Evolutionary conservation across 1,140 invertebrate species (phyloP), one percentile per base, ranked within the genome.

Genomic region (Sycobia sp.): DNA sequence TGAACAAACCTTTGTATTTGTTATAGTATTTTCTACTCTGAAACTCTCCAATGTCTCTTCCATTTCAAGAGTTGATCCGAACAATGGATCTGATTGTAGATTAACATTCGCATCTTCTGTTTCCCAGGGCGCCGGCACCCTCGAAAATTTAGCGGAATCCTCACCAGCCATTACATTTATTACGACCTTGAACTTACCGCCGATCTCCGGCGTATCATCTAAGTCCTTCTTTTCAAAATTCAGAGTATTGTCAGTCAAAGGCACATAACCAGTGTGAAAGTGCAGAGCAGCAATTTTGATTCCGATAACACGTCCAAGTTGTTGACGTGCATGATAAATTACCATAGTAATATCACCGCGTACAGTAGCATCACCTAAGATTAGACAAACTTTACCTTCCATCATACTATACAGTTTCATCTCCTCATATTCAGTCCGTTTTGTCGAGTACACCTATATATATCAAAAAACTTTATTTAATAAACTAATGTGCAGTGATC

Each of bases 251-350:
- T 91, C 89, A 63, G 88, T 87, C 64, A 88, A 85, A 1, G 86
- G 82, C 38, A 96, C 87, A 73, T 92, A 96, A 25, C 94, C 94
- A 18, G 94, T 93, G 74, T 96, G 91, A 69, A 97, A 91, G 80
- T 94, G 91, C 2, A 96, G 74, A 61, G 94, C 90, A 25, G 93
- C 89, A 67, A 97, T 94, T 76, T 93, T 94, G 61, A 96, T 91
- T 7, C 93, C 91, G 71, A 90, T 88, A 67, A 92, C 89, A 13
- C 90, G 87, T n/a, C 89, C 90, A 11, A 95, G 84, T 32, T 92
- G 91, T 73, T 94, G 89, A 2, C 95, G 85, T 4, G 94, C 94
- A 83, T 97, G 95, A 73, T 90, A 93, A 9, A 93, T 81, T 27
- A 89, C 83, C 32, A 97, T 76, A 3, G 90, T 90, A 25, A 97